Base-by-base conservation (phyloP, 2,888 invertebrate species). In the Eupithecia subumbrata region DNA sequence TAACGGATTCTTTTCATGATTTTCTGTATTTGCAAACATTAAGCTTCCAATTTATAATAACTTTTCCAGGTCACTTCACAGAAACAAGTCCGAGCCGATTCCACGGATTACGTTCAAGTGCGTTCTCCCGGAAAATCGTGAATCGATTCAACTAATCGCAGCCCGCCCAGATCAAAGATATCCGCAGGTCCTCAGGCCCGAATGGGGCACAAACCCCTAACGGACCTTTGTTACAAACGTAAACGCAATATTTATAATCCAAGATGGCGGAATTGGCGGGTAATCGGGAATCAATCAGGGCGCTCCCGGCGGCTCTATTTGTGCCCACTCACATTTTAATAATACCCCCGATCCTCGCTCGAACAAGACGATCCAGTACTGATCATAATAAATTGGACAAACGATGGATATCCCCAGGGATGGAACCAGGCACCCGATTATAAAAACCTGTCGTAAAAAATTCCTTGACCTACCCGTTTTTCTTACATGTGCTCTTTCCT, bases 221-320 rank as follows among this genome's bases (percentile, higher is more conserved):
- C 75, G 74, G 73, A 74, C 30, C 68, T 63, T 76, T 73, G 69
- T 71, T 74, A 70, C 74, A 74, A 79, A 75, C 74, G 77, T 74
- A 71, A 80, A 74, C 72, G 76, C 75, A 71, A 77, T 81, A 77
- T 78, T 80, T 80, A 81, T 74, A 81, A 79, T 79, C 75, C 75
- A 81, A 79, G 75, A 80, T 79, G 78, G 80, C 76, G 60, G 74
- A 69, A 45, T 63, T 63, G 68, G 12, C 69, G 66, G 63, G 71
- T 74, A 56, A 66, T 71, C 48, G 68, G 63, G 67, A 74, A 78
- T 78, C 77, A 72, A 76, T 80, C 76, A 73, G 37, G 72, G 34
- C 63, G 52, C 63, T 72, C 22, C 34, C 34, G 30, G 30, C 25
- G 30, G 56, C 37, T 37, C 69, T 72, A 69, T 71, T 75, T 63